Base-by-base conservation (phyloP, 2,113 vertebrate species). In the Dunckerocampus dactyliophorus region DNA sequence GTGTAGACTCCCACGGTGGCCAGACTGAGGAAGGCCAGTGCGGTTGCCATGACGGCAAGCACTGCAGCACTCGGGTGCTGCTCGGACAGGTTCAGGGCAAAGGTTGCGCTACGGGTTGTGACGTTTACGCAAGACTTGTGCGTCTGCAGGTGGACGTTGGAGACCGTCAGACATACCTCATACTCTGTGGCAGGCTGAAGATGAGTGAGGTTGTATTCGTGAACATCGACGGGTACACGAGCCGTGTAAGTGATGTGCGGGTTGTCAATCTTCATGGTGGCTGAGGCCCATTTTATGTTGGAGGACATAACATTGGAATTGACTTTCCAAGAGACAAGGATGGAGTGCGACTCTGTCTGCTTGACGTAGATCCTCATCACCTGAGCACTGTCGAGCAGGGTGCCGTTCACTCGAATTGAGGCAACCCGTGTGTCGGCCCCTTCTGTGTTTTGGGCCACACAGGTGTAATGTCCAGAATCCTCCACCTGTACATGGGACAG, bases 241-340 rank as follows among this genome's bases (percentile, higher is more conserved):
- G 97, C 96, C 0, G 96, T 98, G 58, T 98, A 99, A 0, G 97
- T 98, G 50, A 98, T 96, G 77, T 97, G 96, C 0, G 97, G 95
- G 82, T 97, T 98, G 85, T 98, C 95, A 0, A 98, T 95, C 83
- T 95, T 98, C 95, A 98, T 96, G 0, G 96, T 99, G 76, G 96
- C 96, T 0, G 95, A 97, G 0, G 96, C 96, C 97, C 97, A 99
- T 59, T 97, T 98, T 1, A 99, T 73, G 62, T 98, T 95, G 11
- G 97, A 98, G 0, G 93, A 92, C 94, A 97, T 92, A 57, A 95
- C 93, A 0, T 94, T 96, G 58, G 95, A 94, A 31, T 95, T 95
- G 12, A 98, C 91, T 42, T 96, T 96, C 97, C 97, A 99, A 34
- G 96, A 98, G 31, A 99, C 94, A 28, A 99, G 77, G 71, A 98